A percentile compares a stretch with the other conserved stretches of the same genome.
Conservation (phyloP, 1,140 invertebrate genomes). For the Bombus sylvicola region DNA sequence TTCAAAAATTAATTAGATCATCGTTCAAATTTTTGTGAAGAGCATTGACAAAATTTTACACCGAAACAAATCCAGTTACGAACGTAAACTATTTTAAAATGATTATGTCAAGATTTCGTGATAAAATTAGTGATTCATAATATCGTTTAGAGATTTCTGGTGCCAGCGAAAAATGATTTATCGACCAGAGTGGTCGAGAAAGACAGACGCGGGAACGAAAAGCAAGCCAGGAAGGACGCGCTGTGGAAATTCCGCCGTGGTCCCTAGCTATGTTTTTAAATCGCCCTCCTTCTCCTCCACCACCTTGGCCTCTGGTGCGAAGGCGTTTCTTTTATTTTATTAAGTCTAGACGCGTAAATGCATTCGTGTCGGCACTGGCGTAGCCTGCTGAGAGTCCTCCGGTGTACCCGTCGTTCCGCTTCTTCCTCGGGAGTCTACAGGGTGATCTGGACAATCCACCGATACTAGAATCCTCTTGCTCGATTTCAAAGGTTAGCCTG, state of each 20-base stretch:
- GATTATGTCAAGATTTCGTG: neutral
- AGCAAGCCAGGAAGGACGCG: constrained; percentile 62
- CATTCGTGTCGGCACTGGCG: constrained; percentile 80
- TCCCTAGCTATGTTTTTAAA: constrained; percentile 76
- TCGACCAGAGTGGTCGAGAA: neutral
- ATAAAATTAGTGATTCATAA: neutral
- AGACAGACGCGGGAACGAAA: constrained; percentile 37
- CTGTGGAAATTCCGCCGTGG: constrained; percentile 75
- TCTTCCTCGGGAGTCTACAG: constrained; percentile 30
- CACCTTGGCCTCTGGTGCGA: constrained; percentile 68
- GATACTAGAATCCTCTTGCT: constrained; percentile 1
- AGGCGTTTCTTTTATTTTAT: constrained; percentile 81
- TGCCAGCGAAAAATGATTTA: neutral
- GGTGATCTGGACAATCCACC: constrained; percentile 24
- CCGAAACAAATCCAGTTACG: neutral
- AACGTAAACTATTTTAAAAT: neutral
- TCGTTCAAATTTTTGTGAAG: neutral
- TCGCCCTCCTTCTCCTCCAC: constrained; percentile 60
- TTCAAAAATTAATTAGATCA: neutral
- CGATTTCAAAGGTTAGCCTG: neutral
- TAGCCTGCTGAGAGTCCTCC: constrained; percentile 71
- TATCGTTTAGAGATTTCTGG: neutral
- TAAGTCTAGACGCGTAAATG: constrained; percentile 82
- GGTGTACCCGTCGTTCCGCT: constrained; percentile 48
- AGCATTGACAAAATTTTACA: neutral